Conservation (phyloP, 1,140 invertebrate genomes). For the Hycleus cichorii region DNA sequence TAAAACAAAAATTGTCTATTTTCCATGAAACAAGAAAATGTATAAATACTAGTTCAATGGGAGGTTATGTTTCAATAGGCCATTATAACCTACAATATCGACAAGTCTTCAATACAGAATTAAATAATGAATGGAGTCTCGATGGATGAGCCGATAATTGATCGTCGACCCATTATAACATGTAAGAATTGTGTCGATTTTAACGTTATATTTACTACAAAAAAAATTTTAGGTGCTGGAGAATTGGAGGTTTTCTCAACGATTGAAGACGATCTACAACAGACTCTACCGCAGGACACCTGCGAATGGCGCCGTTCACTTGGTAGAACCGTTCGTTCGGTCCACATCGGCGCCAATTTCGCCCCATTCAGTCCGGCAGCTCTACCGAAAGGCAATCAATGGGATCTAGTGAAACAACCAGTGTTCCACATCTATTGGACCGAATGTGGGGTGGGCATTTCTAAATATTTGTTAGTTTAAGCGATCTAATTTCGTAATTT, state of each 20-base stretch:
- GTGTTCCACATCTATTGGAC: constrained; percentile 94
- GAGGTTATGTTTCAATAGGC: too few species aligned
- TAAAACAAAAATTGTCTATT: too few species aligned
- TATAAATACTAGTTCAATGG: too few species aligned
- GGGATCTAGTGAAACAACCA: constrained; percentile 73
- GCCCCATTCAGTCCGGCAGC: constrained; percentile 68
- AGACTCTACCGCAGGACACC: constrained; percentile 74
- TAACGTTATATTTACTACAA: not conserved
- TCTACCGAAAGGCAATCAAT: constrained; percentile 57
- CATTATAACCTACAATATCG: too few species aligned
- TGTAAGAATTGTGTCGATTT: constrained; percentile 20
- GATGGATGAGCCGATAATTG: constrained; percentile 20
- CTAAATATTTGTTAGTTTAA: not conserved
- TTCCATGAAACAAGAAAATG: too few species aligned
- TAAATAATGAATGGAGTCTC: constrained; percentile 20
- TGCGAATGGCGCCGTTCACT: constrained; percentile 86
- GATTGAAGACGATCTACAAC: constrained; percentile 66
- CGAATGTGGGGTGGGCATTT: constrained; percentile 72
- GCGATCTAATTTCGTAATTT: constrained; percentile 16
- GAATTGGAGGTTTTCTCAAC: constrained; percentile 78
- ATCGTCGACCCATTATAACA: constrained; percentile 36
- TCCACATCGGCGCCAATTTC: constrained; percentile 78
- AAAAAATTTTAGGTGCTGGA: constrained; percentile 69
- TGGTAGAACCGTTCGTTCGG: constrained; percentile 70
- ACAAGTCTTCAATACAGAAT: too few species aligned